Evolutionary conservation across 2,888 invertebrate species (phyloP), one percentile per base, ranked within the genome.

Genomic region (Magallana nippona): DNA sequence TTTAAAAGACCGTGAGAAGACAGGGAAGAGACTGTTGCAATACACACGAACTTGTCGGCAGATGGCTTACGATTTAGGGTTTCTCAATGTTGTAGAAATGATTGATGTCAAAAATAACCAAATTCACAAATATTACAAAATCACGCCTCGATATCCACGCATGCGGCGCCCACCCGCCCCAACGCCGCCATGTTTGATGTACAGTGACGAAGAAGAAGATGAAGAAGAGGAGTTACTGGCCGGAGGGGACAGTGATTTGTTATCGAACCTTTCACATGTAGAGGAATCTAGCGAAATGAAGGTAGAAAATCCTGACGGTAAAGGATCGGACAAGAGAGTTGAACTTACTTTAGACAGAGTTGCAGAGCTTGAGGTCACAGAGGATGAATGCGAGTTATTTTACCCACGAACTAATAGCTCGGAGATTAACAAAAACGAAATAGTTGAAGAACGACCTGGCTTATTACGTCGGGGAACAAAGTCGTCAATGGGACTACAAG

Each of bases 31-130:
- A 0, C 78, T 91, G 0, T 89, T 91, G 44, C 82, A 86, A 27
- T 91, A 91, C 84, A 84, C 82, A n/a, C 79, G 89, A 32, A 87
- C 88, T 17, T 93, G 93, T 82, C 89, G 94, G 55, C 92, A 94
- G 87, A 89, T 94, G 91, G 94, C 94, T 0, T 93, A 91, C 79
- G 93, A 94, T 82, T 78, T 86, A 10, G 90, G 86, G 1, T 85
- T 92, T 86, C 83, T 84, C 11, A 89, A 92, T 80, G 87, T 94
- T 19, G 94, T 93, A 0, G 92, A 94, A 78, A 82, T 93, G 10
- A 93, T 94, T 19, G 94, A 94, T 86, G 82, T 82, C 17, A 89
- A 91, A 78, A 91, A 92, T 81, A 90, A 91, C n/a, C 89, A 91
- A 44, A 55, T 92, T 55, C 92, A 92, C 85, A 88, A 87, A 10